phyloP scores from a whole-genome alignment of 2,888 invertebrate species.

The Tenthredo amoena region DNA sequence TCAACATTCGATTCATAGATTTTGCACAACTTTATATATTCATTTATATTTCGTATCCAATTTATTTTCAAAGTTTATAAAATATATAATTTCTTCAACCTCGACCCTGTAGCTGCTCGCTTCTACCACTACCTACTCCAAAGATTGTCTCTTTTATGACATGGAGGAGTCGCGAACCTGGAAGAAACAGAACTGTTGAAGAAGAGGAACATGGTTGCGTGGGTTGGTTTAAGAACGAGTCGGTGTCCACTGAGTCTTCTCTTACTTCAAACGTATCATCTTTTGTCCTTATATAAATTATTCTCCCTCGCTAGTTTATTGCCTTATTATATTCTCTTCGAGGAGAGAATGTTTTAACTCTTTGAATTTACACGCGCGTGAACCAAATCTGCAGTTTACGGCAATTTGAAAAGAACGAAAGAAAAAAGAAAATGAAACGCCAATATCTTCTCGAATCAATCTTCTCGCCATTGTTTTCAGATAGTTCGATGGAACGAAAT shows the following conservation, averaged over 20 bases:
- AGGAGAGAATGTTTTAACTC: neutral
- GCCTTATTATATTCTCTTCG: neutral
- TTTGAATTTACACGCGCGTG: neutral
- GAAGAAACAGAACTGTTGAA: neutral
- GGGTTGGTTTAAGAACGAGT: slow-evolving; percentile 11
- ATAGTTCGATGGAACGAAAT: neutral
- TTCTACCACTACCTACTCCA: neutral
- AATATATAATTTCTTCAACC: neutral
- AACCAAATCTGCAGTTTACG: neutral
- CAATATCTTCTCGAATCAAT: neutral
- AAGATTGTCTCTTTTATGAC: neutral
- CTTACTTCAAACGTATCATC: slow-evolving; percentile 21
- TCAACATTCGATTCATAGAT: neutral
- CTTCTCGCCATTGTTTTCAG: neutral
- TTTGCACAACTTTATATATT: neutral
- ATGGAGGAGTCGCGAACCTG: neutral
- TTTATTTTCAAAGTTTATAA: neutral
- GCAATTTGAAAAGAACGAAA: neutral
- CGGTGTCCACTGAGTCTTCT: neutral
- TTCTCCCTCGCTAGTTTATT: slow-evolving; percentile 31
- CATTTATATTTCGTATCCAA: neutral
- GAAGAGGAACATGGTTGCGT: slow-evolving; percentile 27
- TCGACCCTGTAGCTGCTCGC: neutral
- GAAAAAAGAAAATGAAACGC: neutral
- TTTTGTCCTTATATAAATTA: neutral